phyloP scores from a whole-genome alignment of 2,888 invertebrate species.

The Lithophane ornitopus region DNA sequence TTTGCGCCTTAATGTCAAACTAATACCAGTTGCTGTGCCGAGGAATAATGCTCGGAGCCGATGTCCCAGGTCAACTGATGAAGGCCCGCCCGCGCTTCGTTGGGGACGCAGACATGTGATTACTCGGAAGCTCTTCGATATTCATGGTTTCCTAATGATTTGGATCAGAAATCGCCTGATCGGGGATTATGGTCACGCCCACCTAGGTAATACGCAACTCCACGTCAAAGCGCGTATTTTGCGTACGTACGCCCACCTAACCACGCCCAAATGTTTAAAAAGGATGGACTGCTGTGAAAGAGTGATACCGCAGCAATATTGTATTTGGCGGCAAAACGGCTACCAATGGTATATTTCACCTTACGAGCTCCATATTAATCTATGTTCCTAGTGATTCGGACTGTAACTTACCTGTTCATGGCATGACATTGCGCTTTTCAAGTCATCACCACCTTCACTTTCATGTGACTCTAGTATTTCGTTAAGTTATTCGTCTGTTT shows the following conservation, averaged over 20 bases:
- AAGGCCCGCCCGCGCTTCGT: not conserved
- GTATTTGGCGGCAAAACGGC: not conserved
- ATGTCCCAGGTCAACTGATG: not conserved
- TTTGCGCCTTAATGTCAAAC: not conserved
- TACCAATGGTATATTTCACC: not conserved
- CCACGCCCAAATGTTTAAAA: not conserved
- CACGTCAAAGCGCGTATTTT: too few species aligned
- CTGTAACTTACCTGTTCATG: slow-evolving; percentile 13
- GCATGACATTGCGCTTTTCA: not conserved
- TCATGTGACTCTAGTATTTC: slow-evolving; percentile 29
- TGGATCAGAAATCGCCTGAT: not conserved
- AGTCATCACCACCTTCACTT: not conserved
- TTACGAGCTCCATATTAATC: not conserved
- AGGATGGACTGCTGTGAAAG: not conserved
- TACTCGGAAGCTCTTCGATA: not conserved
- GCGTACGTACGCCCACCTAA: slow-evolving; percentile 6
- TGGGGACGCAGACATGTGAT: not conserved
- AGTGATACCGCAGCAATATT: not conserved
- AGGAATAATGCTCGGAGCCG: not conserved
- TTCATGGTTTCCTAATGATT: slow-evolving; percentile 21
- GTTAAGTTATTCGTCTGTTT: not conserved
- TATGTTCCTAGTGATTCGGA: slow-evolving; percentile 14
- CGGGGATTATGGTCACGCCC: slow-evolving; percentile 2
- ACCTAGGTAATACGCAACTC: too few species aligned
- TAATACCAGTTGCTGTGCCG: not conserved